Percentiles rank a stretch among this genome's conserved stretches.
phyloP scores from a whole-genome alignment of 2,797 vertebrate species.

The Glyptemys insculpta region DNA sequence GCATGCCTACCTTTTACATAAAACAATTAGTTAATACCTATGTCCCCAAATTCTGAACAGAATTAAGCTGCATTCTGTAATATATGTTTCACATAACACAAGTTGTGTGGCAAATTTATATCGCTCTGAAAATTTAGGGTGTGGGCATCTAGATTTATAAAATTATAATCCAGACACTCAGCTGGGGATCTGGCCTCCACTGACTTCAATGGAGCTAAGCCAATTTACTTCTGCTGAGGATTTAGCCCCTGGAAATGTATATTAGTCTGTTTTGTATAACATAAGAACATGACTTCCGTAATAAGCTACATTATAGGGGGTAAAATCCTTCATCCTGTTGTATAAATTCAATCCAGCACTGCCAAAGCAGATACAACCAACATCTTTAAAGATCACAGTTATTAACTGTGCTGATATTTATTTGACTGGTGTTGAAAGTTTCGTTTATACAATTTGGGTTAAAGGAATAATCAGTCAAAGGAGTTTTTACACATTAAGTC shows the following conservation, averaged over 20 bases:
- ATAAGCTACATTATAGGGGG: rapidly evolving
- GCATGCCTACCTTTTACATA: neutral
- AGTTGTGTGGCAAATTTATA: neutral
- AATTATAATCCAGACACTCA: neutral
- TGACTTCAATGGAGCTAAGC: rapidly evolving
- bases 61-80: neutral
- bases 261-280: neutral
- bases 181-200: neutral
- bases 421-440: neutral
- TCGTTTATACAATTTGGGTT: neutral
- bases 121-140: neutral
- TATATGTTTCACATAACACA: neutral
- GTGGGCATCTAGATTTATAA: neutral
- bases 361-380: neutral
- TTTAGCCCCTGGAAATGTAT: neutral
- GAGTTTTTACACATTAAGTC: neutral
- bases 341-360: neutral
- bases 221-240: rapidly evolving
- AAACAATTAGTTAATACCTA: neutral
- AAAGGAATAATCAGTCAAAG: slow-evolving; percentile 5
- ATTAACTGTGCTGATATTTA: neutral
- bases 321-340: neutral
- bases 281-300: neutral
- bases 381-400: neutral
- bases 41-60: neutral